phyloP scores from a whole-genome alignment of 1,140 invertebrate genomes.

The Dreissena polymorpha region DNA sequence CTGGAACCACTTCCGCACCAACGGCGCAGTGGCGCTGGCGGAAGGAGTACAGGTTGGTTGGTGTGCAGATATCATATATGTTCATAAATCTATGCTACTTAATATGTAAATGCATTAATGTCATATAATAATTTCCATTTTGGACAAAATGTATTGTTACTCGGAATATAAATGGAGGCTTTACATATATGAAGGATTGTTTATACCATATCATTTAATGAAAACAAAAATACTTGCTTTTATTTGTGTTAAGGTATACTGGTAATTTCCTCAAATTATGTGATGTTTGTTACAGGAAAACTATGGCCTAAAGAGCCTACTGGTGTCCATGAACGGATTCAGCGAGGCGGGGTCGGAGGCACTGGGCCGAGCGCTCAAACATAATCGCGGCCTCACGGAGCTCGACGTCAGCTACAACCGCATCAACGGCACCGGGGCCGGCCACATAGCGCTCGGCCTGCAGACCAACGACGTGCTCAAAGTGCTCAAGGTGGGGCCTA shows the following conservation, averaged over 20 bases:
- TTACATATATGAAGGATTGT: no score
- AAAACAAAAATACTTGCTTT: no score
- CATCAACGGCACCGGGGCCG: conserved; percentile 65
- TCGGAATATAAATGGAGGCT: no score
- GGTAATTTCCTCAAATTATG: no score
- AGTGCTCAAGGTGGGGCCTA: conserved; percentile 62
- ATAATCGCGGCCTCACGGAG: conserved; percentile 70
- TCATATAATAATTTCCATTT: no score
- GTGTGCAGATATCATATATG: no score
- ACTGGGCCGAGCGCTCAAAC: conserved; percentile 70
- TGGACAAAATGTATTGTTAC: no score
- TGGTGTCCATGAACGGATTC: conserved; percentile 74
- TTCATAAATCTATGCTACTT: no score
- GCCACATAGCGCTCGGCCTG: conserved; percentile 67
- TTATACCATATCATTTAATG: no score
- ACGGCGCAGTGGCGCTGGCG: conserved; percentile 69
- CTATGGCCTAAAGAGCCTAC: conserved; percentile 67
- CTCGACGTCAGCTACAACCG: conserved; percentile 73
- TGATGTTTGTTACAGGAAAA: conserved; percentile 66
- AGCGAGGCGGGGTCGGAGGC: conserved; percentile 66
- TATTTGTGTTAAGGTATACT: no score
- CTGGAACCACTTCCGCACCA: conserved; percentile 73
- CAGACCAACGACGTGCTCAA: conserved; percentile 69
- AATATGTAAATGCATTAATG: no score
- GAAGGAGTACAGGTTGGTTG: conserved; percentile 69